Evolutionary conservation across 1,140 invertebrate species (phyloP).

Genomic region (Plectus sambesii): DNA sequence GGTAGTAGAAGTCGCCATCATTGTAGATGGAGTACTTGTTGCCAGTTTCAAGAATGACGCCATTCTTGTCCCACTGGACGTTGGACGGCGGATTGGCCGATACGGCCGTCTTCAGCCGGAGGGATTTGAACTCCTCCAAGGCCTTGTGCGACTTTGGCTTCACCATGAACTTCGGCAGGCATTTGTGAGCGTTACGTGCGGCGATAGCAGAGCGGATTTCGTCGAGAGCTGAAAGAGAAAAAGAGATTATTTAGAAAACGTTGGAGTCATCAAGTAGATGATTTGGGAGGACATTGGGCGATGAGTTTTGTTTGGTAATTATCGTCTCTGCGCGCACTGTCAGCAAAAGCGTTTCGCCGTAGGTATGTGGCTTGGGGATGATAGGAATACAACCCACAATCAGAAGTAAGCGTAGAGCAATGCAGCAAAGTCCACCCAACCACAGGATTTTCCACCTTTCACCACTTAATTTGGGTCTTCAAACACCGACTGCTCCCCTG

Average conservation of each 20-base stretch:
- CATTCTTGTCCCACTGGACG: constrained; percentile 40
- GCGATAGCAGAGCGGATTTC: constrained; percentile 31
- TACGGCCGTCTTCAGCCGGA: constrained; percentile 40
- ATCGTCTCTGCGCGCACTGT: too few species aligned
- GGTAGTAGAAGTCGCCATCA: constrained; percentile 43
- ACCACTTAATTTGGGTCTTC: too few species aligned
- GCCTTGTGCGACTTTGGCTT: constrained; percentile 40
- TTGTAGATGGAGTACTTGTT: constrained; percentile 45
- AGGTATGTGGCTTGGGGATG: background rate
- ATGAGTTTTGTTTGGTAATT: too few species aligned
- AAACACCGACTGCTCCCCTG: too few species aligned
- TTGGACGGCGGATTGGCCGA: constrained; percentile 34
- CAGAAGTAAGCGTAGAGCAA: too few species aligned
- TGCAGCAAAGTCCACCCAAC: too few species aligned
- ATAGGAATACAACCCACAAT: too few species aligned
- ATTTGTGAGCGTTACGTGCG: constrained; percentile 23
- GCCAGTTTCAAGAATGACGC: constrained; percentile 42
- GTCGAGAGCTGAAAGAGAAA: constrained; percentile 25
- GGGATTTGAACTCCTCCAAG: constrained; percentile 39
- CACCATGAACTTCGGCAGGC: constrained; percentile 39
- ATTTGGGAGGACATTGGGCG: too few species aligned
- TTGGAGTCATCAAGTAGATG: too few species aligned
- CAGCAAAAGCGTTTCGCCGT: too few species aligned
- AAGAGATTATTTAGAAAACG: constrained; percentile 4
- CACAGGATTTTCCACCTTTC: too few species aligned